phyloP scores from a whole-genome alignment of 2,888 invertebrate genomes.

The Drosophila prolongata region DNA sequence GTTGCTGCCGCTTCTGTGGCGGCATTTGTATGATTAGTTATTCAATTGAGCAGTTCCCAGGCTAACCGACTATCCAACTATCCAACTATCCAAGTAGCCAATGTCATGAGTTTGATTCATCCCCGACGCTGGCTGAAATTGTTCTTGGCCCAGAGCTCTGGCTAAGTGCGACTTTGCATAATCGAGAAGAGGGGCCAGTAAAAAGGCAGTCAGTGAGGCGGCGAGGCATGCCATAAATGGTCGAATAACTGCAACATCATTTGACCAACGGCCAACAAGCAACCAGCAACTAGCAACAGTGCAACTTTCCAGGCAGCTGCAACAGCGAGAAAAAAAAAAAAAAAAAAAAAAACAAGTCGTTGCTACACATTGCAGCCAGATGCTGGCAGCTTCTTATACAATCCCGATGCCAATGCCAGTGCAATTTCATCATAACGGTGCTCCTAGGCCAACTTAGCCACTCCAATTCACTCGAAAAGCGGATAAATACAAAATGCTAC shows the following conservation, averaged over 20 bases:
- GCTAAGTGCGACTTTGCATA: constrained; percentile 11
- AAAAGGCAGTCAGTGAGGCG: constrained; percentile 31
- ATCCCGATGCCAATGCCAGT: constrained; percentile 57
- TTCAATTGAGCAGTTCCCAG: constrained; percentile 70
- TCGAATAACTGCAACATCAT: constrained; percentile 71
- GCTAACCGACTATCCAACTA: constrained; percentile 35
- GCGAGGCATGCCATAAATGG: constrained; percentile 71
- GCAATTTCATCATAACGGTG: constrained; percentile 77
- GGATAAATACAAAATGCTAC: not conserved
- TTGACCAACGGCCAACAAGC: constrained; percentile 59
- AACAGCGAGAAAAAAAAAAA: not conserved
- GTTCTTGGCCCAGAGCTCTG: not conserved
- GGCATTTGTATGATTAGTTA: constrained; percentile 60
- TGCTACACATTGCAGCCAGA: constrained; percentile 37
- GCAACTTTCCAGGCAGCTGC: constrained; percentile 61
- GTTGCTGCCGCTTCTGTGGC: constrained; percentile 10
- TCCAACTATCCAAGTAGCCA: constrained; percentile 32
- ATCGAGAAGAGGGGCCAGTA: not conserved
- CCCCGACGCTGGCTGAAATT: constrained; percentile 1
- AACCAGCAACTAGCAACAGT: constrained; percentile 19
- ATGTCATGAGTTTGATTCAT: constrained; percentile 54
- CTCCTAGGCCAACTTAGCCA: constrained; percentile 21
- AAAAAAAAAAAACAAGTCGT: constrained; percentile 21
- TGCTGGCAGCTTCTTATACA: constrained; percentile 56
- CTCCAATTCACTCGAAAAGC: not conserved